Evolutionary conservation across 2,888 invertebrate species (phyloP).

Genomic region (Syritta pipiens): DNA sequence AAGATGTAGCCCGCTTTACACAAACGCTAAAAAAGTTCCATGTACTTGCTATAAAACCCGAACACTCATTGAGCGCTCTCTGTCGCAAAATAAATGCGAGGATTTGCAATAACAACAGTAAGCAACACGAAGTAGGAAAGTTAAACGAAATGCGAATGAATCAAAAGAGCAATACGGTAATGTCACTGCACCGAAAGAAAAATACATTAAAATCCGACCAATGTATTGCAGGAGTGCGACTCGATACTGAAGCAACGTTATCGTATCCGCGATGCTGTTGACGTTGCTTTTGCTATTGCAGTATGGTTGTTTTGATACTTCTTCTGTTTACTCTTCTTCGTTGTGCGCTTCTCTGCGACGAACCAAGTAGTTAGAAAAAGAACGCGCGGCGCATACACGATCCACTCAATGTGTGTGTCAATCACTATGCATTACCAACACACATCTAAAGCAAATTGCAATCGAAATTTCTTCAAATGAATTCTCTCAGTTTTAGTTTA

Average conservation of each 20-base stretch:
- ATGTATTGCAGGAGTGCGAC: conserved; percentile 13
- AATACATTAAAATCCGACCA: conserved; percentile 39
- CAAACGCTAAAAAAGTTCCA: conserved; percentile 8
- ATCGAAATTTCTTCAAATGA: conserved; percentile 23
- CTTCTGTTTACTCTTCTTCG: conserved; percentile 16
- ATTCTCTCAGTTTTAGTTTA: conserved; percentile 26
- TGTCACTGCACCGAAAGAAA: conserved; percentile 41
- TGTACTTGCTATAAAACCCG: conserved; percentile 11
- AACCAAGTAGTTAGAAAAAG: conserved; percentile 11
- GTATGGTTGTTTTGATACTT: conserved; percentile 37
- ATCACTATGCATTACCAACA: conserved; percentile 12
- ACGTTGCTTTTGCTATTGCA: conserved; percentile 19
- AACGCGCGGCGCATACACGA: conserved; percentile 32
- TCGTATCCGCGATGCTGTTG: conserved; percentile 25
- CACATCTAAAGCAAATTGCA: conserved; percentile 23
- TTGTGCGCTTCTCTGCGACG: background rate
- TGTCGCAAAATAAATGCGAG: conserved; percentile 1
- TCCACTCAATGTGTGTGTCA: conserved; percentile 32
- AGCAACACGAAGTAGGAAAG: conserved; percentile 27
- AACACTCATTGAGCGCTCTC: conserved; percentile 6
- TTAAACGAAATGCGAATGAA: conserved; percentile 42
- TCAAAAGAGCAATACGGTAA: conserved; percentile 33
- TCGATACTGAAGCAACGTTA: conserved; percentile 21
- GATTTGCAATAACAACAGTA: conserved; percentile 39
- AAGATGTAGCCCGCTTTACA: conserved; percentile 4